A percentile compares a stretch with the other conserved stretches of the same genome.
Conservation (phyloP, 2,797 vertebrate genomes). For the Oreortyx pictus region DNA sequence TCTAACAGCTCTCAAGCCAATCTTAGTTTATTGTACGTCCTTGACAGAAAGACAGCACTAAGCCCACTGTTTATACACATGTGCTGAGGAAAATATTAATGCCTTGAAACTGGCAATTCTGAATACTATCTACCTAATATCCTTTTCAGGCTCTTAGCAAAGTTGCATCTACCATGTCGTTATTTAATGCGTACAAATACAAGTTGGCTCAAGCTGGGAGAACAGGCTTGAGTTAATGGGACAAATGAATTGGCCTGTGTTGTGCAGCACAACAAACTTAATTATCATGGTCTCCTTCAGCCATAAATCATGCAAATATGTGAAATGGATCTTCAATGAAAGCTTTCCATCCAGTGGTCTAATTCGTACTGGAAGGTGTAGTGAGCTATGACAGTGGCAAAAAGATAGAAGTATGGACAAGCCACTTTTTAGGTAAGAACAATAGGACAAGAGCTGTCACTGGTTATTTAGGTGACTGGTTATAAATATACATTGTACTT, state of each 20-base stretch:
- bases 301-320: background rate
- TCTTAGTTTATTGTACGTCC: constrained; percentile 33
- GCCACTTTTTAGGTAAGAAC: background rate
- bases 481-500: background rate
- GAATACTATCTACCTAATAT: background rate
- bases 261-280: background rate
- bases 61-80: background rate
- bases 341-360: background rate
- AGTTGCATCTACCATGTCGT: rapidly evolving
- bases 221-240: background rate
- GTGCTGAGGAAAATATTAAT: constrained; percentile 10
- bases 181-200: background rate
- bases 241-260: background rate
- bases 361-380: background rate
- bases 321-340: background rate
- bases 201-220: background rate
- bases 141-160: background rate
- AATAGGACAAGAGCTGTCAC: background rate
- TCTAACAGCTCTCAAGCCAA: background rate
- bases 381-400: background rate
- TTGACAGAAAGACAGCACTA: constrained; percentile 34
- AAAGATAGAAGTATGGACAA: background rate
- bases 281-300: background rate
- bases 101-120: background rate
- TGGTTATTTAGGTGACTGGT: background rate